Base-by-base conservation (phyloP, 2,113 vertebrate genomes). In the Capra hircus region DNA sequence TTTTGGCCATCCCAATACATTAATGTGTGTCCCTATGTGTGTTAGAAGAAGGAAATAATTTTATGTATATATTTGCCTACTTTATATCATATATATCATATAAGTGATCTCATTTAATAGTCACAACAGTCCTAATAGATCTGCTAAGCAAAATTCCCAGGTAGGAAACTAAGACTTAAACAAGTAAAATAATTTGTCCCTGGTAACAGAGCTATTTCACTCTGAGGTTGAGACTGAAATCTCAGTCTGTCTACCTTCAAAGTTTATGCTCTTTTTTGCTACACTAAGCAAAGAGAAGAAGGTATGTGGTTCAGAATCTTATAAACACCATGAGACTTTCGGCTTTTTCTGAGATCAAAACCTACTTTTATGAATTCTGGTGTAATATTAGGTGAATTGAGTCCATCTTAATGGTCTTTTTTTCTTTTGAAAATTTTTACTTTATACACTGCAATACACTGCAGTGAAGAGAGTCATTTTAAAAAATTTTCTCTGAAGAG, bases 401-500 rank as follows among this genome's bases (percentile, higher is more conserved):
- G 16, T 81, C 23, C 40, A 52, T 64, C 21, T n/a, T 57, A 7
- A 83, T 12, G 27, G 7, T 53, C 33, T 8, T 33, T 80, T 80
- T 45, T 64, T 48, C 53, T 48, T 53, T 57, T 80, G 45, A 86
- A 83, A 53, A 43, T 2, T 67, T 45, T 92, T 59, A 77, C 27
- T 36, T 77, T 95, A 67, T 81, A 60, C 21, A 60, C 13, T 71
- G n/a, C 17, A 82, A 45, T 64, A 60, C 21, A 50, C 7, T 80
- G 25, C 14, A 86, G 33, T 40, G 6, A 85, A 23, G 5, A 86
- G 6, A 81, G 19, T 50, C 33, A 21, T 57, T 43, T 87, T 82
- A 28, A 14, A 50, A n/a, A 36, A 0, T 89, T 92, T 53, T 82
- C 89, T 90, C 92, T 92, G 33, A 98, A 97, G 91, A 77, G 45